Evolutionary conservation across 2,888 invertebrate genomes (phyloP), one percentile per base, ranked within the genome.

Genomic region (Lottia gigantea): DNA sequence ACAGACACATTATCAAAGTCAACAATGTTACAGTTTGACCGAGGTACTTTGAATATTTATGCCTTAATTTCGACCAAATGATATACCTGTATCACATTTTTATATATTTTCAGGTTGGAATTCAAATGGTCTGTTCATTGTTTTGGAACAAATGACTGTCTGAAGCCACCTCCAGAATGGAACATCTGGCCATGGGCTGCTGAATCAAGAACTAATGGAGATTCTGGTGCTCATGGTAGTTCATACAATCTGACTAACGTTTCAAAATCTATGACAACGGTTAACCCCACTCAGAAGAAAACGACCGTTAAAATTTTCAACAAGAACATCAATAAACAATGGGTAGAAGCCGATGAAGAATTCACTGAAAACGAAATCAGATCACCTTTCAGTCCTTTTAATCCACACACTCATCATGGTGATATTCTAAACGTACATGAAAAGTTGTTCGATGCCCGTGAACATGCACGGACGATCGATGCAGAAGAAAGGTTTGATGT

Each of bases 91-190:
- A 40, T 40, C 40, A 40, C 11, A 6, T 40, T 4, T 6, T 8
- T 11, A 40, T 40, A 40, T 61, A 31, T 63, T 70, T 71, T n/a
- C 72, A 76, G 76, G 47, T 26, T 76, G 66, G 67, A 55, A 26
- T 74, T 76, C 46, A 68, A 72, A 46, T 76, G 76, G 76, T 68
- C 72, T 1, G 67, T 72, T 1, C 68, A 64, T 26, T 76, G 76
- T 45, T 71, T 62, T 55, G 62, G 64, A 0, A 49, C 12, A 0
- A 47, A 71, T 12, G 69, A 69, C 31, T 71, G 71, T 66, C 63
- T 67, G 46, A 23, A 66, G 31, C 62, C 70, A 2, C 70, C 73
- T 14, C 66, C 67, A 46, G 67, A 67, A 23, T 46, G 40, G 67
- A 61, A 65, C 40, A 40, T 31, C 6, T 72, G 72, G 72, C 72